These are phyloP conservation scores for Zophobas morio DNA, from an alignment of 1,140 invertebrate genomes.

Conservation along the genomic window DNA sequence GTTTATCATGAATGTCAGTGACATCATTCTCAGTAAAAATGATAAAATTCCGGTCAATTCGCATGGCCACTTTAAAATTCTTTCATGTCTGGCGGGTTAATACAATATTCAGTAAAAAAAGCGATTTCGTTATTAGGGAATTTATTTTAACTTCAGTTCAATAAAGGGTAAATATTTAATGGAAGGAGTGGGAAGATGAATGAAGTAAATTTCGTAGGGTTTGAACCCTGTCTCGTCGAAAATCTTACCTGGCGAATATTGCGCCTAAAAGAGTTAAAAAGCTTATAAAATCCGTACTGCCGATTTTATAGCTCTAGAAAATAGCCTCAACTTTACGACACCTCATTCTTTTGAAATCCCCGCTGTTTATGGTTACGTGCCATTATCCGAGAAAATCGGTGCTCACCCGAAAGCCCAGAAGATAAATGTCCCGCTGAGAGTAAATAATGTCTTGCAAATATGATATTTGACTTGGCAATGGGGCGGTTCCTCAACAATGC, in stretches of 20 bases:
- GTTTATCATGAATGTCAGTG: slow-evolving; percentile 19
- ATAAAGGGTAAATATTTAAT: slow-evolving; percentile 17
- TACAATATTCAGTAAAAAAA: not conserved
- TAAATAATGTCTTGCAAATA: slow-evolving; percentile 49
- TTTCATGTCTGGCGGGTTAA: not conserved
- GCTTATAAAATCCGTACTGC: not conserved
- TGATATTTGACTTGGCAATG: slow-evolving; percentile 28
- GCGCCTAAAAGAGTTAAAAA: slow-evolving; percentile 25
- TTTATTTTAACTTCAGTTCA: slow-evolving; percentile 28
- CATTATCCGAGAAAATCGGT: slow-evolving; percentile 28
- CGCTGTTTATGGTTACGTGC: slow-evolving; percentile 26
- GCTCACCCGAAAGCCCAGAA: slow-evolving; percentile 20
- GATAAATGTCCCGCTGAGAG: slow-evolving; percentile 10
- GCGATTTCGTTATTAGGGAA: slow-evolving; percentile 6
- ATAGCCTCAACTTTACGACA: slow-evolving; percentile 14
- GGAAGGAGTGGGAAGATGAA: not conserved
- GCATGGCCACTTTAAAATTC: slow-evolving; percentile 13
- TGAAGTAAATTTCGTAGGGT: not conserved
- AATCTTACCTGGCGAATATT: slow-evolving; percentile 17
- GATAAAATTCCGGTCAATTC: slow-evolving; percentile 21
- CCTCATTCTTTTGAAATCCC: slow-evolving; percentile 31
- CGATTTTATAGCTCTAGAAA: slow-evolving; percentile 40
- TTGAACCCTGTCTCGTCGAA: not conserved
- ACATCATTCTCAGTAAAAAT: slow-evolving; percentile 8
- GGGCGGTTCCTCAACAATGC: slow-evolving; percentile 48